phyloP scores from a whole-genome alignment of 2,888 invertebrate species.

The Fabriciana adippe region DNA sequence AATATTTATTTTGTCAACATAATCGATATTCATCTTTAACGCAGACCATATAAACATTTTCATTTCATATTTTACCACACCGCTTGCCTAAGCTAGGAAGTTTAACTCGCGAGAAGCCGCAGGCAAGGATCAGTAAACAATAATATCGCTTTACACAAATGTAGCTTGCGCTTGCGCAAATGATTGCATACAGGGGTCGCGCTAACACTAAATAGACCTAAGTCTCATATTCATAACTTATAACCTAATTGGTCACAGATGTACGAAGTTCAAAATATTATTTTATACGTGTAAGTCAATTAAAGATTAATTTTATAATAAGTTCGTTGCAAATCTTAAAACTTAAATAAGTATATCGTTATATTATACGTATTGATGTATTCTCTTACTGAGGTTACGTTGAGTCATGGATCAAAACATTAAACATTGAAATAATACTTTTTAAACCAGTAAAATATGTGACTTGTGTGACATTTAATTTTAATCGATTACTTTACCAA shows the following conservation, averaged over 20 bases:
- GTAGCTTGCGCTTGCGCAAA: constrained; percentile 25
- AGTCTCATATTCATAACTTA: background rate
- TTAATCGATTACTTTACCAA: no score
- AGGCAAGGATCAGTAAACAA: constrained; percentile 19
- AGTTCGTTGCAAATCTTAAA: no score
- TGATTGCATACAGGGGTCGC: constrained; percentile 32
- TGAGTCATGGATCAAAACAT: no score
- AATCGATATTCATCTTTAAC: constrained; percentile 2
- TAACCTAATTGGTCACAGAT: background rate
- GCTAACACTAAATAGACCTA: constrained; percentile 12
- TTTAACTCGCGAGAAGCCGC: constrained; percentile 16
- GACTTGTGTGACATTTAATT: no score
- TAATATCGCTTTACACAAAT: constrained; percentile 20
- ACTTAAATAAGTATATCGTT: no score
- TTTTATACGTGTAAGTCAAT: no score
- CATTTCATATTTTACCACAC: constrained; percentile 8
- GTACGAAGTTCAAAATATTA: no score
- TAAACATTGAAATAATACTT: no score
- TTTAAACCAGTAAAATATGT: no score
- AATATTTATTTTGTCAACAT: background rate
- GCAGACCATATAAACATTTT: constrained; percentile 1
- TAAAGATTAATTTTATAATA: no score
- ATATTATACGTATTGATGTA: no score
- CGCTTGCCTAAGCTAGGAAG: constrained; percentile 11
- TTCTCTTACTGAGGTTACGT: no score